Conservation (phyloP, 2,797 vertebrate genomes). For the Staurois parvus region DNA sequence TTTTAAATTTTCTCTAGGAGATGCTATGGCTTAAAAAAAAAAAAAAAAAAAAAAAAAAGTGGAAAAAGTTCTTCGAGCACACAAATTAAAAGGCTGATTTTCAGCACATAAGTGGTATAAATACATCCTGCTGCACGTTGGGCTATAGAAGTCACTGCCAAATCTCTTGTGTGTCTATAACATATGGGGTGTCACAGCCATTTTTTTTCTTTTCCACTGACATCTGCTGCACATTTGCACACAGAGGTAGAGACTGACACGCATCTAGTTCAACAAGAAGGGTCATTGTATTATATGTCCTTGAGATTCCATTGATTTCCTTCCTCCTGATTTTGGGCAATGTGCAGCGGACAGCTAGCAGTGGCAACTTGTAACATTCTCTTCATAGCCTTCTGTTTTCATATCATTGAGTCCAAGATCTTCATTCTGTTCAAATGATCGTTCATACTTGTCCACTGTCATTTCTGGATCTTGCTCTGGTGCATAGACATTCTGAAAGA, state of each 20-base stretch:
- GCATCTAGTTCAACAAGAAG: not conserved
- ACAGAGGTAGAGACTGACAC: not conserved
- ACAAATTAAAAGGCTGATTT: not conserved
- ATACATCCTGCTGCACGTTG: not conserved
- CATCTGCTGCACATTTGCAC: not conserved
- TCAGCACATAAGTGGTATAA: not conserved
- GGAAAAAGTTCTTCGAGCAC: not conserved
- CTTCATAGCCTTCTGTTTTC: conserved; percentile 88
- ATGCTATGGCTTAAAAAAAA: too few species aligned
- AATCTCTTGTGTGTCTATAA: not conserved
- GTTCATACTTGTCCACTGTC: conserved; percentile 81
- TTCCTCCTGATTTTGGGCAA: not conserved
- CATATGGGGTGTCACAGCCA: not conserved
- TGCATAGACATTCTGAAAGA: conserved; percentile 86
- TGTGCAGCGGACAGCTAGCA: not conserved
- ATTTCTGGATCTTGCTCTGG: conserved; percentile 92
- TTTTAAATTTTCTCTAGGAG: too few species aligned
- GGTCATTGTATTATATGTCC: not conserved
- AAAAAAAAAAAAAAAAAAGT: too few species aligned
- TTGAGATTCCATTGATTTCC: not conserved
- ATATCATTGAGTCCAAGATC: conserved; percentile 96
- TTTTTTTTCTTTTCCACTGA: not conserved
- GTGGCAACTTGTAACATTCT: not conserved
- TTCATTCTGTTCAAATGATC: conserved; percentile 90
- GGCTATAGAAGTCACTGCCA: not conserved